Evolutionary conservation across 1,140 invertebrate genomes (phyloP).

Genomic region (Solenopsis fugax): DNA sequence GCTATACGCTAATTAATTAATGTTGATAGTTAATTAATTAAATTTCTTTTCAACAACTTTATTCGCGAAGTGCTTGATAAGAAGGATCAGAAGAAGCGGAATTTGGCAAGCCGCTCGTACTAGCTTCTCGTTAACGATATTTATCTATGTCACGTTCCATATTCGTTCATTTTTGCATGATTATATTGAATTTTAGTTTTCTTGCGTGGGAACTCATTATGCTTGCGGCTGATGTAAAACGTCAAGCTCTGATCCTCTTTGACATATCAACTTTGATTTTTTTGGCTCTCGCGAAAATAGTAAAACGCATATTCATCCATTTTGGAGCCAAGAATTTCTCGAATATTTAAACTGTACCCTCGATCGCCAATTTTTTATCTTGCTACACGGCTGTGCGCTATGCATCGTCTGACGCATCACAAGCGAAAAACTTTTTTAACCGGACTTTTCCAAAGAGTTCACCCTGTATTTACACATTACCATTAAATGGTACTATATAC

Average conservation of each 20-base stretch:
- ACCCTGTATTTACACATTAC: not conserved
- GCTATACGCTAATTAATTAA: not conserved
- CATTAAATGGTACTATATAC: not conserved
- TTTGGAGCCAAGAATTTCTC: constrained; percentile 20
- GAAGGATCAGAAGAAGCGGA: constrained; percentile 2
- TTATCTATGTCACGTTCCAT: constrained; percentile 31
- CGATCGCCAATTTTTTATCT: constrained; percentile 46
- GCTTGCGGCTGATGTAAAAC: not conserved
- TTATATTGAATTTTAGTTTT: constrained; percentile 16
- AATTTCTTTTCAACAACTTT: constrained; percentile 12
- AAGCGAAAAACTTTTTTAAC: constrained; percentile 28
- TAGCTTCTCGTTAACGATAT: constrained; percentile 22
- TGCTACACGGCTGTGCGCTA: not conserved
- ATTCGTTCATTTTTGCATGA: constrained; percentile 40
- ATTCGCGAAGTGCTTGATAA: constrained; percentile 15
- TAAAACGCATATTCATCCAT: not conserved
- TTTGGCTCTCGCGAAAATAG: not conserved
- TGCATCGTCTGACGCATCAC: constrained; percentile 4
- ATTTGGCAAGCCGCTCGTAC: constrained; percentile 11
- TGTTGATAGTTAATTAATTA: constrained; percentile 18
- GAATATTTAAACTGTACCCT: constrained; percentile 32
- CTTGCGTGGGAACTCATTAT: not conserved
- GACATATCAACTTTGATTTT: constrained; percentile 33
- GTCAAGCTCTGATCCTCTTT: constrained; percentile 12
- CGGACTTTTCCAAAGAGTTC: constrained; percentile 24